Percentiles rank a stretch among this genome's conserved stretches.
Conservation (phyloP, 2,113 vertebrate species). For the Triplophysa dalaica region DNA sequence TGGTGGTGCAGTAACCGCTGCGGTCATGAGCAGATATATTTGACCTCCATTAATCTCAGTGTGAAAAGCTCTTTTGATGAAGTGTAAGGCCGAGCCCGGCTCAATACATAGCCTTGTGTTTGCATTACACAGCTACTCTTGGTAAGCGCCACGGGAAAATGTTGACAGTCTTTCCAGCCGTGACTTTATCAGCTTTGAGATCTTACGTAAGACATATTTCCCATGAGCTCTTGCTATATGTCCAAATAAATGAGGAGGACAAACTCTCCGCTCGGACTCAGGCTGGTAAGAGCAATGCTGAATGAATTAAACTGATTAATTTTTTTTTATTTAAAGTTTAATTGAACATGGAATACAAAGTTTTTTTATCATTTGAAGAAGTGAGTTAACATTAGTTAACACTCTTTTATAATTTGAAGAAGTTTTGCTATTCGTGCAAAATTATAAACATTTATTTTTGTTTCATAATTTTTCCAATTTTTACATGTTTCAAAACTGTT, state of each 20-base stretch:
- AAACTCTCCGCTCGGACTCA: constrained; percentile 50
- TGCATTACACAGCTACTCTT: background rate
- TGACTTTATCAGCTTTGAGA: background rate
- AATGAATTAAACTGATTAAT: background rate
- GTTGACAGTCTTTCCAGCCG: background rate
- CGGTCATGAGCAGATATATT: constrained; percentile 33
- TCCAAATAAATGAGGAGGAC: constrained; percentile 51
- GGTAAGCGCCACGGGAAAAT: background rate
- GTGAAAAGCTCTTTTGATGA: constrained; percentile 25
- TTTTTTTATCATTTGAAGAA: no score
- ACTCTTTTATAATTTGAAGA: no score
- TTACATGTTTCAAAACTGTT: no score
- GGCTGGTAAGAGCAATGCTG: constrained; percentile 49
- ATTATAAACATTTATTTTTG: no score
- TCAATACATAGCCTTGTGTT: constrained; percentile 8
- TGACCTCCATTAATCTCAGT: constrained; percentile 45
- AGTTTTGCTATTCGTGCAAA: background rate
- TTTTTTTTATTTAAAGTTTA: background rate
- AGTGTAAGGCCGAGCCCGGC: background rate
- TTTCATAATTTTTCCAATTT: no score
- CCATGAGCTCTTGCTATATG: background rate
- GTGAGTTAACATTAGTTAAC: no score
- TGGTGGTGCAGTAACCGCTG: background rate
- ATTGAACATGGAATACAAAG: no score
- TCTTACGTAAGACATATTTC: constrained; percentile 1